Base-by-base conservation (phyloP, 2,888 invertebrate species). In the Salticus scenicus region DNA sequence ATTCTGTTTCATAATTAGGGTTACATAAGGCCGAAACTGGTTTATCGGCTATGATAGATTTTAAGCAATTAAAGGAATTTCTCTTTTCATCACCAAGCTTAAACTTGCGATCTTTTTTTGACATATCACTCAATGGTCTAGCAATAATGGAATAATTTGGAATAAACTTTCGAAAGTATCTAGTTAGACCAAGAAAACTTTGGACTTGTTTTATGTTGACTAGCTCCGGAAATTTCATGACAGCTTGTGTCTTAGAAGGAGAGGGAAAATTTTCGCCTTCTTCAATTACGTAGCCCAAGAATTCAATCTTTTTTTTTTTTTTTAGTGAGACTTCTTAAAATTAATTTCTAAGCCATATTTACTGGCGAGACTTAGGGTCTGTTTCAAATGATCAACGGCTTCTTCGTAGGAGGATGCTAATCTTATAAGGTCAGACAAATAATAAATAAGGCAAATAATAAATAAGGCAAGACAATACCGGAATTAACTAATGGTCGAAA, bases 281-380 rank as follows among this genome's bases (percentile, higher is more conserved):
- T 5, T 24, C 57, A 5, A 24, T 57, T 7, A n/a, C 5, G 12
- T 57, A 24, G 7, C 57, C 57, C 2, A 57, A 12, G 17, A 57
- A 57, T 57, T 57, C 57, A 5, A 57, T 24, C 12, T 57, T 24
- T 1, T n/a, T n/a, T n/a, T 17, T 1, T 24, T 57, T 57, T 17
- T 69, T n/a, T 41, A 81, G 70, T 1, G 69, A 51, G 20, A n/a
- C 69, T 31, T 81, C 75, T 27, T 64, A 71, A 24, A 76, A 63
- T 14, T 82, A 74, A 1, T 64, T 47, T 82, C 75, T 0, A 82
- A 30, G 24, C 73, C 74, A 37, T 80, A 80, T 24, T 80, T 47
- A 0, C 17, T 5, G 1, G 66, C 47, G 14, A 42, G 7, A 27
- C 14, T 5, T 0, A 30, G 14, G 1, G 47, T 12, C 5, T 1